Evolutionary conservation across 2,113 vertebrate species (phyloP).

Genomic region (Rhinichthys klamathensis): DNA sequence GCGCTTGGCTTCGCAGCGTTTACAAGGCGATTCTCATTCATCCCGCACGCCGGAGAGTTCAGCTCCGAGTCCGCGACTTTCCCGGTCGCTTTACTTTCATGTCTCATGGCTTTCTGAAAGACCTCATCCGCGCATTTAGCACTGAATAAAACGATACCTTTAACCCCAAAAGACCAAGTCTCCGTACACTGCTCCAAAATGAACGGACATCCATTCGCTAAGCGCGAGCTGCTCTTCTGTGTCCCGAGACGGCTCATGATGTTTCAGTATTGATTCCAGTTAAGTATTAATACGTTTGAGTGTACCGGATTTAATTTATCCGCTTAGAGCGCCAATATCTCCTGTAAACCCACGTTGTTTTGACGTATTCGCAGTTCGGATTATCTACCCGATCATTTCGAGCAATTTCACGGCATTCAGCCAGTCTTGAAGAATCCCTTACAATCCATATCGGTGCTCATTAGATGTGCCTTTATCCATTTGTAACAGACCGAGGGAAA

Average conservation of each 20-base stretch:
- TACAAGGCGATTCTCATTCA: conserved; percentile 24
- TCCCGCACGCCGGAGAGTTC: conserved; percentile 32
- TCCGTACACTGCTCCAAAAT: neutral
- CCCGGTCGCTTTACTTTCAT: conserved; percentile 31
- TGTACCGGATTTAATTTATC: conserved; percentile 50
- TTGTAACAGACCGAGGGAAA: neutral
- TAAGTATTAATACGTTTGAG: conserved; percentile 47
- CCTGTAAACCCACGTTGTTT: conserved; percentile 46
- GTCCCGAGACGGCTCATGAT: conserved; percentile 31
- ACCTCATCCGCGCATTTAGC: neutral
- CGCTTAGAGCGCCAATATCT: conserved; percentile 43
- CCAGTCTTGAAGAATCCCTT: neutral
- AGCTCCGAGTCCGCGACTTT: conserved; percentile 18
- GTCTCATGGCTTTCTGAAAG: conserved; percentile 6
- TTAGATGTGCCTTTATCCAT: conserved; percentile 36
- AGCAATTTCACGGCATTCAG: conserved; percentile 15
- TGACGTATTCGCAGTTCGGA: conserved; percentile 38
- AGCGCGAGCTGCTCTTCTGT: conserved; percentile 15
- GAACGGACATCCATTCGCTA: neutral
- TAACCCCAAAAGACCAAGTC: neutral
- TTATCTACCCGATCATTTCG: conserved; percentile 38
- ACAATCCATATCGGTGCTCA: conserved; percentile 24
- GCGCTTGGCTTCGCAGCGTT: conserved; percentile 13
- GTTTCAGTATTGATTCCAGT: conserved; percentile 32
- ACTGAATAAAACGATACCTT: neutral